Evolutionary conservation across 2,113 vertebrate species (phyloP).

Genomic region (Nerophis ophidion): DNA sequence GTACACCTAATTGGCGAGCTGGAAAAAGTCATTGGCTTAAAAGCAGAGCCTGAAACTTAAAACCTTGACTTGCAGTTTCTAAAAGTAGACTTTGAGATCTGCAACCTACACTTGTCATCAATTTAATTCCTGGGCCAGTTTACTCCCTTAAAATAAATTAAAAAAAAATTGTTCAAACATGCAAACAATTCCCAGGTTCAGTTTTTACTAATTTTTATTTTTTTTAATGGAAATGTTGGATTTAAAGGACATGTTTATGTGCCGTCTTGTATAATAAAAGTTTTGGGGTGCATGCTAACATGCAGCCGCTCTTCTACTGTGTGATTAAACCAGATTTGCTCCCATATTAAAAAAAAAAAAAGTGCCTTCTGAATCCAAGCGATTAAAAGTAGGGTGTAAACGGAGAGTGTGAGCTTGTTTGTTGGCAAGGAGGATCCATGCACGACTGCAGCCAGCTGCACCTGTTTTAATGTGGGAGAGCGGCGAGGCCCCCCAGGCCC

Average conservation of each 20-base stretch:
- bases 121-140: constrained; percentile 59
- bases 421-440: constrained; percentile 20
- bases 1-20: constrained; percentile 59
- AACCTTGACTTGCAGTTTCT: constrained; percentile 78
- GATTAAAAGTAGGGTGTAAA: constrained; percentile 53
- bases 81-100: constrained; percentile 71
- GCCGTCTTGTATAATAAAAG: not conserved
- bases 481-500: constrained; percentile 39
- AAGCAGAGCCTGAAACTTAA: constrained; percentile 67
- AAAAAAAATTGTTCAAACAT: not conserved
- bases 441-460: constrained; percentile 52
- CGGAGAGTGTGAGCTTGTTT: constrained; percentile 44
- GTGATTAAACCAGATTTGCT: constrained; percentile 36
- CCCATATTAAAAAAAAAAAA: constrained; percentile 28
- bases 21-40: constrained; percentile 64
- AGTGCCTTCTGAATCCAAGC: constrained; percentile 40
- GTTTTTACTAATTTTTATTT: constrained; percentile 24
- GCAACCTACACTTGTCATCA: constrained; percentile 56
- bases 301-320: constrained; percentile 14
- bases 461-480: constrained; percentile 53
- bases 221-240: not conserved
- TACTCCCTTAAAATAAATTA: constrained; percentile 37
- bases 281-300: not conserved
- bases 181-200: constrained; percentile 29
- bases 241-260: not conserved